A percentile compares a stretch with the other conserved stretches of the same genome.
Evolutionary conservation across 2,888 invertebrate species (phyloP).

Genomic region (Himalopsyche japonica): DNA sequence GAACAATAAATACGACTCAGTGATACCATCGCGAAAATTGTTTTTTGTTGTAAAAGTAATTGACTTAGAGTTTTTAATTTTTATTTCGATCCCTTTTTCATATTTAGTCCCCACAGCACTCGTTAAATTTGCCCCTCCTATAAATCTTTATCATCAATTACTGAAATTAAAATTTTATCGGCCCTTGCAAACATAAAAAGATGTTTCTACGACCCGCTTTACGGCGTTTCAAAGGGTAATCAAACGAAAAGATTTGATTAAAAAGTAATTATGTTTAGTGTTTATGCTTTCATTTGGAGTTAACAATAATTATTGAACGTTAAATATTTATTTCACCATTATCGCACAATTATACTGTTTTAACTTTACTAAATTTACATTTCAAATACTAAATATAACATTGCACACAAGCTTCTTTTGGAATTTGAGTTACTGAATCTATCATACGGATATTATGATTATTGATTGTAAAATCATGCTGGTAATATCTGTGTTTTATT

Average conservation of each 20-base stretch:
- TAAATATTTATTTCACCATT: background rate
- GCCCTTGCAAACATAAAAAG: slow-evolving; percentile 1
- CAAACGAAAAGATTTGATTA: background rate
- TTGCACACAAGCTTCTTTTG: too few relatives aligned
- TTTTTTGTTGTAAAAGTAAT: background rate
- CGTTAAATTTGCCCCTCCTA: background rate
- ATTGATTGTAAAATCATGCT: too few relatives aligned
- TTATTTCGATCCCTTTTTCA: background rate
- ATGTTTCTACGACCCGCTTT: background rate
- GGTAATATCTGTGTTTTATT: too few relatives aligned
- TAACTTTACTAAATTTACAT: too few relatives aligned
- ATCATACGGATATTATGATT: too few relatives aligned
- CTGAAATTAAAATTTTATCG: slow-evolving; percentile 27
- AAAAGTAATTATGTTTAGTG: background rate
- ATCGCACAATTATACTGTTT: background rate
- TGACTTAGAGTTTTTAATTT: background rate
- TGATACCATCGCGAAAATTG: background rate
- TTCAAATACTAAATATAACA: too few relatives aligned
- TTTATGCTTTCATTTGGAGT: background rate
- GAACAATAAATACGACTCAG: background rate
- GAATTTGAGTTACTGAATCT: too few relatives aligned
- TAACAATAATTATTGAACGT: background rate
- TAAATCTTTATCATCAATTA: slow-evolving; percentile 31
- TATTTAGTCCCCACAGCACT: slow-evolving; percentile 1
- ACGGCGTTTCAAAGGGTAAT: background rate